A percentile compares a stretch with the other conserved stretches of the same genome.
These are phyloP conservation scores for Noctua comes DNA, from an alignment of 2,888 invertebrate species.

Conservation along the genomic window DNA sequence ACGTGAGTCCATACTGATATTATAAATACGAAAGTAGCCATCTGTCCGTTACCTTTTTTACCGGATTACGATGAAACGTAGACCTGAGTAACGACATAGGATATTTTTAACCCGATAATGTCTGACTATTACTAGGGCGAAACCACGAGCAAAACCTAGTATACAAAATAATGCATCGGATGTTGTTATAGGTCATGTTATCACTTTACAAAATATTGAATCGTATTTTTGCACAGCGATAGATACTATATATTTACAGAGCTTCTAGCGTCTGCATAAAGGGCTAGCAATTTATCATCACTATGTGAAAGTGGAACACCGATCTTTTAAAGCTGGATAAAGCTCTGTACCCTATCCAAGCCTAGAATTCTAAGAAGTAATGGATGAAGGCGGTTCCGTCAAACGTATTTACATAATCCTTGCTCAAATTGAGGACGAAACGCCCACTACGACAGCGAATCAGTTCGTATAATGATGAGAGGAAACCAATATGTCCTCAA, in stretches of 20 bases:
- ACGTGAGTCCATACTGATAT: background rate
- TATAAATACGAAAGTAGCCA: background rate
- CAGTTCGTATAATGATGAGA: slow-evolving; percentile 36
- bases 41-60: background rate
- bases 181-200: slow-evolving; percentile 52
- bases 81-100: background rate
- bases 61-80: background rate
- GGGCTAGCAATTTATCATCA: slow-evolving; percentile 38
- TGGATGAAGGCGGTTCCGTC: slow-evolving; percentile 12
- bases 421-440: slow-evolving; percentile 56
- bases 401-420: slow-evolving; percentile 38
- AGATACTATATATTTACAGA: slow-evolving; percentile 10
- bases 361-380: slow-evolving; percentile 25
- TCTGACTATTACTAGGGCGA: background rate
- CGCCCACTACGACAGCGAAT: slow-evolving; percentile 29
- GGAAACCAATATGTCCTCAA: slow-evolving; percentile 22
- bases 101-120: background rate
- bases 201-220: slow-evolving; percentile 35
- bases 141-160: background rate
- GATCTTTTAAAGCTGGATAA: slow-evolving; percentile 35
- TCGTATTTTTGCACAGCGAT: slow-evolving; percentile 15
- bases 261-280: slow-evolving; percentile 21
- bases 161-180: slow-evolving; percentile 29
- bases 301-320: slow-evolving; percentile 25
- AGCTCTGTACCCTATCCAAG: slow-evolving; percentile 16